Evolutionary conservation across 1,140 invertebrate species (phyloP).

Genomic region (Idris sp.): DNA sequence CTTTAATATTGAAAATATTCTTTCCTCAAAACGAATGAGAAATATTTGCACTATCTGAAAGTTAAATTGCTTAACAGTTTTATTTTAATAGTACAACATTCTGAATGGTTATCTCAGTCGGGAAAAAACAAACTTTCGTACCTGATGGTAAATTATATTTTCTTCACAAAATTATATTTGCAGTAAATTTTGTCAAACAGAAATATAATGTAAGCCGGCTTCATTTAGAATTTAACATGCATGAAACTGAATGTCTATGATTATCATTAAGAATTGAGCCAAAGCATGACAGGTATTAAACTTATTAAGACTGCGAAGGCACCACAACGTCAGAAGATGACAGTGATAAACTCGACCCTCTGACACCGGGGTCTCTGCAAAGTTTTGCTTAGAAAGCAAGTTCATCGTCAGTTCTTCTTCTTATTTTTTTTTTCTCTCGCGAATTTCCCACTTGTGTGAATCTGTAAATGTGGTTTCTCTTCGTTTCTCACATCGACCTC

Average conservation of each 20-base stretch:
- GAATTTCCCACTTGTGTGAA: constrained; percentile 50
- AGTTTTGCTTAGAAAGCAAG: constrained; percentile 64
- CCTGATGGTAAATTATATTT: too few relatives aligned
- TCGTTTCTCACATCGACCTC: constrained; percentile 44
- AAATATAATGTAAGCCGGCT: too few relatives aligned
- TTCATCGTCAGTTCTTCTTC: constrained; percentile 60
- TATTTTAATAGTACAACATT: too few relatives aligned
- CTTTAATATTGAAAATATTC: constrained; percentile 24
- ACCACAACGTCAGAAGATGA: constrained; percentile 69
- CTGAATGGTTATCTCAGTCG: too few relatives aligned
- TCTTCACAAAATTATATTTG: too few relatives aligned
- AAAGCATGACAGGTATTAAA: constrained; percentile 69
- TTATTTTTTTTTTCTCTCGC: constrained; percentile 23
- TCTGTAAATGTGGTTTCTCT: constrained; percentile 50
- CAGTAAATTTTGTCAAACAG: too few relatives aligned
- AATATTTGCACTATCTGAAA: too few relatives aligned
- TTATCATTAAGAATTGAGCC: constrained; percentile 45
- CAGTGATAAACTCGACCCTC: constrained; percentile 72
- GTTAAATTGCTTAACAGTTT: too few relatives aligned
- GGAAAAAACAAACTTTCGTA: too few relatives aligned
- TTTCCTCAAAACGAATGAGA: not conserved
- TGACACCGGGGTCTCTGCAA: constrained; percentile 65
- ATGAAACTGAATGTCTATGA: constrained; percentile 27
- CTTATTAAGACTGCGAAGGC: constrained; percentile 70
- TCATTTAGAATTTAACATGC: constrained; percentile 6